Evolutionary conservation across 2,888 invertebrate genomes (phyloP), one percentile per base, ranked within the genome.

Genomic region (Idaea biselata): DNA sequence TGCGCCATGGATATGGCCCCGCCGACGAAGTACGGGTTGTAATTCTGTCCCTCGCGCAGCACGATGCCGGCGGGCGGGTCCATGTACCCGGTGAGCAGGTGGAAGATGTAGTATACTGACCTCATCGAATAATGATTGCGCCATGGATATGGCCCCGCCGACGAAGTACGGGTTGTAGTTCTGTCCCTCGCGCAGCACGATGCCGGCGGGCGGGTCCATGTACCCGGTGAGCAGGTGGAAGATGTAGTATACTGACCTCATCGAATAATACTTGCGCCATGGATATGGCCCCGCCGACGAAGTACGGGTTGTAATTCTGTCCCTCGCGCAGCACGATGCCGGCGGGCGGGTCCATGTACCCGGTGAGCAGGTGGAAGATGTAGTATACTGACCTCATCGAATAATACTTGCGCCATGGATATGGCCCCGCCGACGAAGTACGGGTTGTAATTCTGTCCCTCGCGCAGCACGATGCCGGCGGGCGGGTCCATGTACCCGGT

Each of bases 91-190:
- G 99, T 99, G 74, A 99, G 93, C 66, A 99, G 93, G 0, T 98
- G 94, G 91, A 99, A 99, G 67, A 99, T 93, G 85, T 99, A 99
- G 93, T 99, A n/a, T n/a, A n/a, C n/a, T n/a, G n/a, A n/a, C n/a
- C n/a, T n/a, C n/a, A n/a, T n/a, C n/a, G n/a, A n/a, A n/a, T n/a
- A n/a, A n/a, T n/a, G n/a, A n/a, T 90, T 98, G 98, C 8, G 96
- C 98, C 99, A 99, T 99, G 68, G 97, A 96, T 83, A 99, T 98
- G 77, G 98, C 97, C 60, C 99, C 99, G 25, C 99, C 99, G 0
- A 96, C 94, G 95, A 99, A 99, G 93, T 99, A 99, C 0, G 99
- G 99, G 89, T 99, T 99, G 92, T 96, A 99, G 88, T 97, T 95
- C 87, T 98, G 98, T 33, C 99, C 99, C 65, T 99, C 99, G 62